Base-by-base conservation (phyloP, 2,797 vertebrate species). In the Argya squamiceps region DNA sequence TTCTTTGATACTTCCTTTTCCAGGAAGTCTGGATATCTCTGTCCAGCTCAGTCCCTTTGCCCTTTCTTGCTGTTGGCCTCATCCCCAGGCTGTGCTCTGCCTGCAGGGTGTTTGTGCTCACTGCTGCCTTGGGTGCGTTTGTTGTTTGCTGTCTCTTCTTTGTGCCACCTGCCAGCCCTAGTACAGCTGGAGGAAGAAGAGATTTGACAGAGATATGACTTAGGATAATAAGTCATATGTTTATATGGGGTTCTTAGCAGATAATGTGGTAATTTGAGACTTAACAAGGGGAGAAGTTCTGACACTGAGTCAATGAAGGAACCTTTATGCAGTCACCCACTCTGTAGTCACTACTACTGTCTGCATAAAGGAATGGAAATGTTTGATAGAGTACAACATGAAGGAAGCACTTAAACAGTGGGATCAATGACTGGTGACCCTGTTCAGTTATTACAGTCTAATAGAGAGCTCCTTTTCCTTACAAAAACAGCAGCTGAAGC, bases 261-360 rank as follows among this genome's bases (percentile, higher is more conserved):
- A 19, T 77, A 41, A 29, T 0, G 0, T 39, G 29, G 19, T 76
- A 29, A 36, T 73, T 76, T 68, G 30, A 79, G 53, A 36, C 34
- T 59, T 55, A 41, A 3, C 10, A 43, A 39, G 20, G 39, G 47
- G 29, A 58, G 76, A 27, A 43, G n/a, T 73, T 80, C 37, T 80
- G 43, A 29, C 50, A 1, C 27, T 10, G 52, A 29, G 8, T 50
- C 47, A 12, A 1, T 46, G 81, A 53, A 69, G 69, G 20, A 58
- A 6, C 41, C 8, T 70, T 12, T 44, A 6, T 55, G 21, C 39
- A 55, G 39, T 36, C 39, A 44, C 27, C 75, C 11, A 8, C 39
- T 65, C 39, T 21, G 21, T 1, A 32, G 27, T 55, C 49, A 26
- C 27, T 44, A 1, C 26, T 23, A 0, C 15, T 65, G 4, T 49